These are phyloP conservation scores for Corythoichthys haematopterus DNA, from an alignment of 2,113 vertebrate genomes.

Conservation along the genomic window DNA sequence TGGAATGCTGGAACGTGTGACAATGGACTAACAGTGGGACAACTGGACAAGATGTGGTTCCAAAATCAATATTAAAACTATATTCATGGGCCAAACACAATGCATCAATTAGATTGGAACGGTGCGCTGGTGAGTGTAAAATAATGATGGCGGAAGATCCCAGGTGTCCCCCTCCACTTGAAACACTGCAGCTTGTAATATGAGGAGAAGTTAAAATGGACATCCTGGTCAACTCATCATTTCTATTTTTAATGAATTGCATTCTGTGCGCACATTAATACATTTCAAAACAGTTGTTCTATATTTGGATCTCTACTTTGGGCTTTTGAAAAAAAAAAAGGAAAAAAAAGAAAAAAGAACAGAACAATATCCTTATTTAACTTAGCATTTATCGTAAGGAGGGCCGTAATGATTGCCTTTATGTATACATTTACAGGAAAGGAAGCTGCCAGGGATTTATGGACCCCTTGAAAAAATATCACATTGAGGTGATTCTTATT, in stretches of 20 bases:
- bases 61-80: constrained; percentile 38
- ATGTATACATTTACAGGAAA: not conserved
- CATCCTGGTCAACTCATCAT: not conserved
- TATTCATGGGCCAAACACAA: constrained; percentile 22
- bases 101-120: constrained; percentile 17
- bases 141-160: constrained; percentile 8
- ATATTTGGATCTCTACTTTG: not conserved
- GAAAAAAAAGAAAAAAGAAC: not conserved
- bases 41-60: constrained; percentile 32
- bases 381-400: not conserved
- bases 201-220: not conserved
- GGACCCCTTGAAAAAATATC: not conserved
- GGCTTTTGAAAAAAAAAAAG: not conserved
- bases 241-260: not conserved
- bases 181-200: not conserved
- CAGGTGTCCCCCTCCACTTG: constrained; percentile 9
- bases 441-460: not conserved
- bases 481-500: no score
- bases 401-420: not conserved
- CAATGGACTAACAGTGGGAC: constrained; percentile 40
- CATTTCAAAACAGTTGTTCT: not conserved
- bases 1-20: constrained; percentile 33
- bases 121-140: constrained; percentile 7
- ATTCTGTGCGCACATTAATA: not conserved
- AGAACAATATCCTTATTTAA: not conserved